Evolutionary conservation across 2,888 invertebrate genomes (phyloP).

Genomic region (Apamea anceps): DNA sequence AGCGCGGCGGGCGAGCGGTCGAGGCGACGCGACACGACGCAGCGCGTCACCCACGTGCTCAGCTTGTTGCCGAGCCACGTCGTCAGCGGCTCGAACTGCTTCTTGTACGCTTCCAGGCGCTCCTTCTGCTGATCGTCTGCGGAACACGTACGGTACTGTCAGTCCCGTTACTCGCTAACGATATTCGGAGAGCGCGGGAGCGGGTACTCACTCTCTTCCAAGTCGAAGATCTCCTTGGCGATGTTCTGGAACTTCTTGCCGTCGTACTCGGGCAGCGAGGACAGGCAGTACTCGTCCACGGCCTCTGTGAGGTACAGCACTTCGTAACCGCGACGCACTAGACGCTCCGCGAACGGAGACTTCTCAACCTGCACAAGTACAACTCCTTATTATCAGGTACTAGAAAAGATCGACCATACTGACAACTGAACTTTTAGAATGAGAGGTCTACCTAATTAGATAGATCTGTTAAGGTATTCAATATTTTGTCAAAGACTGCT

Average conservation of each 20-base stretch:
- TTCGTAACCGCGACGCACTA: conserved; percentile 98
- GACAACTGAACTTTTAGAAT: too few species aligned
- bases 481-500: not conserved
- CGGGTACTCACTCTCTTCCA: conserved; percentile 92
- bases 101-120: conserved; percentile 93
- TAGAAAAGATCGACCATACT: too few species aligned
- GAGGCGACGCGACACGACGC: conserved; percentile 96
- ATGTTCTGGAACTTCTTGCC: conserved; percentile 99
- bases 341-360: conserved; percentile 98
- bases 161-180: not conserved
- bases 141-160: not conserved
- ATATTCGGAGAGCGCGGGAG: too few species aligned
- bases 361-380: conserved; percentile 92
- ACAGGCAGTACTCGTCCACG: conserved; percentile 99
- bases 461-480: not conserved
- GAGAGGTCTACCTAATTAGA: too few species aligned
- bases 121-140: conserved; percentile 92
- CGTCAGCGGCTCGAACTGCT: conserved; percentile 96
- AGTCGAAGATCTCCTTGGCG: conserved; percentile 98
- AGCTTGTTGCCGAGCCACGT: conserved; percentile 97
- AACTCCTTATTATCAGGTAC: conserved; percentile 79
- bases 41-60: conserved; percentile 94
- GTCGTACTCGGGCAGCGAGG: conserved; percentile 99
- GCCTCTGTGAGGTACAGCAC: conserved; percentile 98
- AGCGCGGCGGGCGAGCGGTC: conserved; percentile 98